phyloP scores from a whole-genome alignment of 53 echinoderm and acorn worm genomes.

The Crossaster papposus region DNA sequence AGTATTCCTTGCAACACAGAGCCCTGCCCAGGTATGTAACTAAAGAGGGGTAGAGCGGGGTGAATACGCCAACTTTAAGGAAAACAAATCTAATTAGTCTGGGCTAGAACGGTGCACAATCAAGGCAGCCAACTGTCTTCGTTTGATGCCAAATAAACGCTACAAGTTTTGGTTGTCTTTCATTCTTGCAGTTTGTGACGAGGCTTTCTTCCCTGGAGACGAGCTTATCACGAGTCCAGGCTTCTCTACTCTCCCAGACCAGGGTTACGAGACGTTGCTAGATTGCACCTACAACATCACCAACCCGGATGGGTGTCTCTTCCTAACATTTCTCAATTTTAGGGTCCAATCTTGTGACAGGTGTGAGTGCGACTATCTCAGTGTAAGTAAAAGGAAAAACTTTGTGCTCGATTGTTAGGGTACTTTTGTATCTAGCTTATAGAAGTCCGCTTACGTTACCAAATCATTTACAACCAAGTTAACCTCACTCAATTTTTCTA shows the following conservation, averaged over 20 bases:
- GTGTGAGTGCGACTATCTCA: slow-evolving; percentile 40
- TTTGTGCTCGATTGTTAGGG: no score
- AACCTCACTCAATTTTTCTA: no score
- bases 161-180: no score
- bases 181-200: slow-evolving; percentile 45
- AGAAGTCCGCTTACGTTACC: no score
- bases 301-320: slow-evolving; percentile 74
- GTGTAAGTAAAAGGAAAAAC: slow-evolving; percentile 3
- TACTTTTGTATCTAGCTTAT: no score
- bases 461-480: no score
- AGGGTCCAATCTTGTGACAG: slow-evolving; percentile 35
- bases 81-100: no score
- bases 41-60: neutral
- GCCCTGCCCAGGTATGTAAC: slow-evolving; percentile 65
- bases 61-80: no score
- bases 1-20: slow-evolving; percentile 33
- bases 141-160: no score
- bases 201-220: neutral
- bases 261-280: slow-evolving; percentile 42
- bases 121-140: no score
- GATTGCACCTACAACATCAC: slow-evolving; percentile 77
- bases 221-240: slow-evolving; percentile 36
- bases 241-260: neutral
- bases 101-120: no score
- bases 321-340: slow-evolving; percentile 56